Evolutionary conservation across 2,113 vertebrate species (phyloP), one percentile per base, ranked within the genome.

Genomic region (Collichthys lucidus): DNA sequence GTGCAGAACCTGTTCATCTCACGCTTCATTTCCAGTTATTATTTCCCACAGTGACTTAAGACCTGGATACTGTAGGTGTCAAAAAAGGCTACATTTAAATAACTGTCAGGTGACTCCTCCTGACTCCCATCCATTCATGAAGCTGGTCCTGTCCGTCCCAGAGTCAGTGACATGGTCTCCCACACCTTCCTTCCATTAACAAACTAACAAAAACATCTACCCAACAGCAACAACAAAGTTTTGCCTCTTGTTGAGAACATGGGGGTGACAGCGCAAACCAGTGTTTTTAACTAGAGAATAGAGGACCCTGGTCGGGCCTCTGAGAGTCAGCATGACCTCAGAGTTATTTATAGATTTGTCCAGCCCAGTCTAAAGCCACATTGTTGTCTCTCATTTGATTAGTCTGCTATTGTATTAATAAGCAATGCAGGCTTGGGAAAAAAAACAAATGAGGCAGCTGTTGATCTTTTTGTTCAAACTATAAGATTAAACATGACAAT

Each of bases 361-460:
- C 20, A 85, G 68, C 84, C 80, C 86, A 76, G 84, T 84, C 89
- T 88, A 80, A 85, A 78, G 66, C 77, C 80, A 79, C 84, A 93
- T 92, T 94, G 93, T 93, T 88, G 89, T 82, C 85, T 79, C 69
- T 87, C 66, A 88, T 85, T 92, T 90, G 88, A 92, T 92, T 90
- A 92, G 92, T 90, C 86, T 86, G 74, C 92, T 74, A 86, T 88
- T 90, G 87, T 92, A 84, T 84, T 79, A 88, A 86, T 83, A 88
- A 88, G 78, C 60, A 87, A 71, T 6, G 56, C 44, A 65, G 63
- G 61, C 42, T 61, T 59, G 26, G 76, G 24, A 12, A 52, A 64
- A 26, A 44, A 67, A 77, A 49, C 26, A 69, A 68, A 71, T 0
- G 4, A 61, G 31, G 77, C 46, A 16, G 72, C 65, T 67, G 71